Evolutionary conservation across 1,140 invertebrate species (phyloP).

Genomic region (Cydia pomonella): DNA sequence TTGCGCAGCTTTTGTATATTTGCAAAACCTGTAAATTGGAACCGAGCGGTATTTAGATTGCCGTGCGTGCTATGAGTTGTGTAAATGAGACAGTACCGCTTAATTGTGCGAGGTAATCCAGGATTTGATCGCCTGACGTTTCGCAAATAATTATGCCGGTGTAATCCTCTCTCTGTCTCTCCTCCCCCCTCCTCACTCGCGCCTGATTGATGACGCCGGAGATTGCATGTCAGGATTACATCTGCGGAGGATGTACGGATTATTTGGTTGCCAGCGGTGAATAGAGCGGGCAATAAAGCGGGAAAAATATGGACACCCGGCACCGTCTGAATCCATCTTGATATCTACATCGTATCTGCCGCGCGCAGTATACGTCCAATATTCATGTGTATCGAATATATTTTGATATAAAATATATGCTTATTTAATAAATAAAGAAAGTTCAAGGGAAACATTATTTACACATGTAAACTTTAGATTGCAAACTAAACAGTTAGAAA

Average conservation of each 20-base stretch:
- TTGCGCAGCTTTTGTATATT: background rate
- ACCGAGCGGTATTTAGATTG: too few species aligned
- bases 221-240: slow-evolving; percentile 78
- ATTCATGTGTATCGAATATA: too few species aligned
- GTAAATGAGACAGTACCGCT: slow-evolving; percentile 14
- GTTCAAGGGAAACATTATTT: too few species aligned
- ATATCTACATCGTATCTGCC: background rate
- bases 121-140: slow-evolving; percentile 38
- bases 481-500: too few species aligned
- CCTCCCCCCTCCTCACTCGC: slow-evolving; percentile 40
- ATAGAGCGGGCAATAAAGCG: slow-evolving; percentile 58
- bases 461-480: too few species aligned
- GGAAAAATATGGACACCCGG: slow-evolving; percentile 35
- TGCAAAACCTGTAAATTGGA: slow-evolving; percentile 17
- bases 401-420: too few species aligned
- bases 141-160: slow-evolving; percentile 47
- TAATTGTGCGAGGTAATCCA: slow-evolving; percentile 36
- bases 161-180: slow-evolving; percentile 44
- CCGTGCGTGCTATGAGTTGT: background rate
- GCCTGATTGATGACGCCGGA: slow-evolving; percentile 73
- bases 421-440: too few species aligned
- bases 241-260: slow-evolving; percentile 71
- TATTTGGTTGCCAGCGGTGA: slow-evolving; percentile 66
- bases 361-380: background rate
- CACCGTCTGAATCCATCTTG: background rate